Percentiles rank a stretch among this genome's conserved stretches.
Conservation (phyloP, 2,113 vertebrate species). For the Cnemophilus loriae region DNA sequence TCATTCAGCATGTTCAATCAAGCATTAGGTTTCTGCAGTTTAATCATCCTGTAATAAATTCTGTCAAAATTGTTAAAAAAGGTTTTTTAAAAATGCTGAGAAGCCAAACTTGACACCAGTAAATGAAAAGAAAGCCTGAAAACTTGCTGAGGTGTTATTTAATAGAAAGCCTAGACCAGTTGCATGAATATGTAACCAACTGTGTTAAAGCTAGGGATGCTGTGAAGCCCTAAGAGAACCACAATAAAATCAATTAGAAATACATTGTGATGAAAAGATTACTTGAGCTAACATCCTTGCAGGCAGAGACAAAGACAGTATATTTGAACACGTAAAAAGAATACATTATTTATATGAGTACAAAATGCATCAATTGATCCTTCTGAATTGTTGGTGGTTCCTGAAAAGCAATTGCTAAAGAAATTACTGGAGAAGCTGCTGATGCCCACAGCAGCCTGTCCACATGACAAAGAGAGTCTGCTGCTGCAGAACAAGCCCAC, state of each 20-base stretch:
- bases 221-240: not conserved
- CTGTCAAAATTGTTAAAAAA: not conserved
- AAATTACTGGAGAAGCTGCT: not conserved
- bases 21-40: not conserved
- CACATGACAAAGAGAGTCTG: not conserved
- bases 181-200: not conserved
- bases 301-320: not conserved
- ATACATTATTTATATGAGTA: not conserved
- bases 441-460: not conserved
- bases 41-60: not conserved
- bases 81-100: not conserved
- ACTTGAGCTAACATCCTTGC: not conserved
- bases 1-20: not conserved
- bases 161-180: not conserved
- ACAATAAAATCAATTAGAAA: not conserved
- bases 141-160: not conserved
- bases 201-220: not conserved
- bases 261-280: not conserved
- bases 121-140: not conserved
- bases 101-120: not conserved
- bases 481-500: not conserved
- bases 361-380: not conserved
- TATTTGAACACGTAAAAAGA: fast-evolving
- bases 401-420: not conserved
- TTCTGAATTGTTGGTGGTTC: not conserved